phyloP scores from a whole-genome alignment of 2,797 vertebrate genomes.

The Pteropus rufus region DNA sequence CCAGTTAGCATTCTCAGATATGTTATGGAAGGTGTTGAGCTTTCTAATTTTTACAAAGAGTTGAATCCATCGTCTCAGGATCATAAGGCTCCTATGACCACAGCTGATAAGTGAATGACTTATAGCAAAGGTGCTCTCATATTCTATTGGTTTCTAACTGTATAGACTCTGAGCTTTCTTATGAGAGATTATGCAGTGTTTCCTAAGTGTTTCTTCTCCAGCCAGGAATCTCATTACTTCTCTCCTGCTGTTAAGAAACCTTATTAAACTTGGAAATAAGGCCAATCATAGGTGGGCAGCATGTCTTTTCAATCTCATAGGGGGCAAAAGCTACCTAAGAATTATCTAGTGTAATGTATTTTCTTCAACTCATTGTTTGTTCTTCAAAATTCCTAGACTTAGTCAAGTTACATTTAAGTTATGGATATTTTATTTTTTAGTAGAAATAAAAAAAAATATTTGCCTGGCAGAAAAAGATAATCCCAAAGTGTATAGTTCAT shows the following conservation, averaged over 20 bases:
- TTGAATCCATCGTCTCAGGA: neutral
- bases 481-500: neutral
- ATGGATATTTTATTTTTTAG: neutral
- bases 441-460: neutral
- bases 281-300: neutral
- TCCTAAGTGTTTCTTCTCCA: neutral
- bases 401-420: neutral
- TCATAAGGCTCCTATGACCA: neutral
- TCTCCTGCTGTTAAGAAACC: neutral
- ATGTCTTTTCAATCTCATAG: neutral
- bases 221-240: neutral
- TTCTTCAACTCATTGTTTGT: neutral
- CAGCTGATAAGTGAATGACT: neutral
- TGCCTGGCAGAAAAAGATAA: neutral
- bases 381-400: neutral
- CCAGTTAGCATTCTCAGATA: neutral
- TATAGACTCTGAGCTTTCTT: neutral
- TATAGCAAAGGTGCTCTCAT: neutral
- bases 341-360: neutral
- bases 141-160: neutral
- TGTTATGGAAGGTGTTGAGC: neutral
- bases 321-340: neutral
- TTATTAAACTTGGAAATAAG: neutral
- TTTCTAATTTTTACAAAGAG: neutral
- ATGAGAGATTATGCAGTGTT: neutral